Conservation (phyloP, 2,797 vertebrate species). For the Phalloptychus januarius region DNA sequence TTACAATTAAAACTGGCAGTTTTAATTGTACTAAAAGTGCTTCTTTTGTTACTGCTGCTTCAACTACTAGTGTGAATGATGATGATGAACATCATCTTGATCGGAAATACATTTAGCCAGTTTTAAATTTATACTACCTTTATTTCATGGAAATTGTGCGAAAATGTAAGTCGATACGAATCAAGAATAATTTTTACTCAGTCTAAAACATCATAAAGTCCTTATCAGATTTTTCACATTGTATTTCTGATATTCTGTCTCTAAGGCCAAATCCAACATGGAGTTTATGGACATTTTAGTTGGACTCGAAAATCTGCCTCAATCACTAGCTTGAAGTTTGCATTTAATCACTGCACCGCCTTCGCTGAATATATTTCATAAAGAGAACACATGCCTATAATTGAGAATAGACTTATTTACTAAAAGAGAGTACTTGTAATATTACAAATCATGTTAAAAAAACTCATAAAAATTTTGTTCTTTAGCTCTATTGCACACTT, state of each 20-base stretch:
- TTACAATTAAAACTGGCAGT: no score
- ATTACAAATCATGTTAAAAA: neutral
- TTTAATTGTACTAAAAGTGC: neutral
- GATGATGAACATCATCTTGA: neutral
- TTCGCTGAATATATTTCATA: neutral
- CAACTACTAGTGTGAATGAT: neutral
- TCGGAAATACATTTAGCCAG: neutral
- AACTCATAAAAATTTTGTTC: neutral
- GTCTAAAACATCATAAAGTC: conserved; percentile 46
- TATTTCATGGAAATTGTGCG: conserved; percentile 61
- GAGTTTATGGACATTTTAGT: conserved; percentile 29
- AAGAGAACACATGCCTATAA: neutral
- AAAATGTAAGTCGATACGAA: conserved; percentile 47
- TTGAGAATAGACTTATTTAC: neutral
- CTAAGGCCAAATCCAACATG: conserved; percentile 16
- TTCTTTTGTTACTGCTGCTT: neutral
- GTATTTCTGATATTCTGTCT: conserved; percentile 30
- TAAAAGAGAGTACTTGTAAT: neutral
- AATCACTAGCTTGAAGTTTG: neutral
- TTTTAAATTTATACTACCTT: conserved; percentile 49
- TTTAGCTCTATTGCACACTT: neutral
- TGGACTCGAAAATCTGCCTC: conserved; percentile 2
- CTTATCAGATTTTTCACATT: conserved; percentile 28
- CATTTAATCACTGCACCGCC: neutral
- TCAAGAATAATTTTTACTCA: conserved; percentile 45